Evolutionary conservation across 2,888 invertebrate genomes (phyloP), one percentile per base, ranked within the genome.

Genomic region (Tethea ocularis): DNA sequence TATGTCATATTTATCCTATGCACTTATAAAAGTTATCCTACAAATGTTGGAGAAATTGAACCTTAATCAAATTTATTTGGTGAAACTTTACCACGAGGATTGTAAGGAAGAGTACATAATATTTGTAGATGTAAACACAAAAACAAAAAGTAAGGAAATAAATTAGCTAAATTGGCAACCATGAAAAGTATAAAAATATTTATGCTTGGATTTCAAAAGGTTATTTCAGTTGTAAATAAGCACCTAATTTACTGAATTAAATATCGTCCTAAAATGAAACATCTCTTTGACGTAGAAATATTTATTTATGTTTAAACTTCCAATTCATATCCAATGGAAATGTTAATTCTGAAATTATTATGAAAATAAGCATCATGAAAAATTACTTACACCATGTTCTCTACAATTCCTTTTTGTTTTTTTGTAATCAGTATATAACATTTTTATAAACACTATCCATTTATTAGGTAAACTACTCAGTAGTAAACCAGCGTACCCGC

Each of bases 201-300:
- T 17, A 20, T 46, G 3, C 46, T 20, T 46, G 10, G 10, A 20
- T 46, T 20, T 20, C 10, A 20, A 20, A 46, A 20, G 20, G 46
- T 20, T 46, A 46, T 20, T 46, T 46, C 17, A 46, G 46, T 20
- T 20, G 46, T 46, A 46, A 46, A 46, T 46, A 46, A 46, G 46
- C n/a, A 20, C 46, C 8, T 46, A 46, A 46, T 46, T 46, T 46
- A 20, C 46, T 20, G 46, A 46, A 46, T 46, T 46, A 33, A 13
- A 33, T 33, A 20, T 46, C 20, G 20, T n/a, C 17, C 20, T 46
- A n/a, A 20, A 20, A 20, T 3, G 46, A 20, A 46, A 46, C 20
- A n/a, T 20, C 20, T 46, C 46, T 46, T 46, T 46, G 17, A 46
- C 20, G 46, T 20, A 20, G 33, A 38, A 38, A 38, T 38, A 38